phyloP scores from a whole-genome alignment of 1,140 invertebrate species.

The Ostrea denselamellosa region DNA sequence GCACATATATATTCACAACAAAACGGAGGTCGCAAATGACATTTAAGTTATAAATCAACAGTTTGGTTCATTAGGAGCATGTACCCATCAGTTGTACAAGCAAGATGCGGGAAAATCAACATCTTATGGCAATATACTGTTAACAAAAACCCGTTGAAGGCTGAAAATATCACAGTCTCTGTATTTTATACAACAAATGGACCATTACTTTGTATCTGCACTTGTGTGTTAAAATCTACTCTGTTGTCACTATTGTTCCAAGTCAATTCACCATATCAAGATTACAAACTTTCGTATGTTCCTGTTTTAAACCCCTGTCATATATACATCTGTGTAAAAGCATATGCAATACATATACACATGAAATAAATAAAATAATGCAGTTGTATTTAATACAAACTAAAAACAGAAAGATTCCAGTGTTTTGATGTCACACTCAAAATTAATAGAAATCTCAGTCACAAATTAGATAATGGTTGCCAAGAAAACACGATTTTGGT shows the following conservation, averaged over 20 bases:
- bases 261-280: background rate
- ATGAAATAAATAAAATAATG: background rate
- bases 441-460: no score
- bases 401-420: background rate
- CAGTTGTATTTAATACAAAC: background rate
- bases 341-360: background rate
- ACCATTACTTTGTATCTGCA: background rate
- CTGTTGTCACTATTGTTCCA: background rate
- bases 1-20: background rate
- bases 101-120: background rate
- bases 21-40: background rate
- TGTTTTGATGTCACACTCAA: no score
- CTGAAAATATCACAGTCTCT: background rate
- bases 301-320: background rate
- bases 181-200: background rate
- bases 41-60: background rate
- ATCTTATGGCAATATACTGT: background rate
- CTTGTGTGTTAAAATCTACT: background rate
- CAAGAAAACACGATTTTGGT: slow-evolving; percentile 66
- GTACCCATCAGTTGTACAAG: background rate
- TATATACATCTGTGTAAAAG: background rate
- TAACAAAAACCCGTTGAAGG: background rate
- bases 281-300: background rate
- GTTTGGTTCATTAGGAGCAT: no score
- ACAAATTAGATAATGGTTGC: slow-evolving; percentile 11